Evolutionary conservation across 1,140 invertebrate genomes (phyloP), one percentile per base, ranked within the genome.

Genomic region (Charaxes varanes): DNA sequence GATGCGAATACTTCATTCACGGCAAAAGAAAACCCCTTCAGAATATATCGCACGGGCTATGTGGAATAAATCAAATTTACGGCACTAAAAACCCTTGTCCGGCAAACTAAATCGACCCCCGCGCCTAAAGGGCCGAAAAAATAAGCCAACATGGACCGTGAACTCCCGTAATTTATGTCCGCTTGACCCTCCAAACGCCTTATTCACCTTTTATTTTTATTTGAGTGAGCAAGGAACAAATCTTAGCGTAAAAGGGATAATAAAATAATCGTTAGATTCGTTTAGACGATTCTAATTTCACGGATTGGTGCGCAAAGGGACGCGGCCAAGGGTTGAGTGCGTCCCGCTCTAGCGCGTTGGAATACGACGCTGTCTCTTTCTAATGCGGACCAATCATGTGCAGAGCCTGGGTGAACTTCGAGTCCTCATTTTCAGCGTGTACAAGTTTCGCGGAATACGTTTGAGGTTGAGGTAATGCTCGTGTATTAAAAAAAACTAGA

Each of bases 201-300:
- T 82, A 72, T 67, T 82, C 78, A 82, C 78, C 78, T 82, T 80
- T 82, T 74, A 78, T 78, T 82, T 82, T 82, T 82, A 82, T 82
- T 82, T 80, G 71, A 80, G 67, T 82, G 78, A 82, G 76, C 78
- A 82, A 82, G 78, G 63, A 82, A 82, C 78, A 82, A 82, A 82
- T 82, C 78, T 82, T 80, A 82, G 76, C 67, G 76, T 60, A 78
- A 77, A 80, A 79, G 67, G 78, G 76, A 82, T 82, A 83, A 80
- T 82, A 82, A 82, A 82, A 82, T 82, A 82, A 82, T 82, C 78
- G 78, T 82, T 80, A 82, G 71, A 82, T 80, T 80, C 78, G 76
- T 82, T 80, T 82, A 82, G 76, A 79, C 71, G 78, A 74, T 40
- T 77, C 71, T 78, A 82, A 82, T 82, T 82, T 82, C 78, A 82